Evolutionary conservation across 1,140 invertebrate species (phyloP), one percentile per base, ranked within the genome.

Genomic region (Argopecten irradians): DNA sequence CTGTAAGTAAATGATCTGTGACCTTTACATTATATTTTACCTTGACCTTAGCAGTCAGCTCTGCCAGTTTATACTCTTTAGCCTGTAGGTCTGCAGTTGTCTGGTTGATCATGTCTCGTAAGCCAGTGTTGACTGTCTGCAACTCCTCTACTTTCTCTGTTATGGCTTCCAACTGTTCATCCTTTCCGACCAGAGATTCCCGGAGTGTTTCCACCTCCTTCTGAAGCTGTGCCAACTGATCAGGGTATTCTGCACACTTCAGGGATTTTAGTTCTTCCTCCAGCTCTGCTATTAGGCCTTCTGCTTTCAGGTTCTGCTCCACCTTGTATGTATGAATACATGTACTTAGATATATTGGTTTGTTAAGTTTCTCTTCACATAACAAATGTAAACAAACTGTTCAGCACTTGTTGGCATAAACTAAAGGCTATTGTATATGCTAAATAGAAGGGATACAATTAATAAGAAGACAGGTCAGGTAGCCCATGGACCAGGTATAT

Each of bases 31-130:
- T 0, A 28, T 22, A 16, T n/a, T 84, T 84, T 35, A 84, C 83
- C 36, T 84, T 84, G 83, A 84, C 14, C 36, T 35, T 35, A 5
- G 34, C 19, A 0, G 36, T 8, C 28, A 84, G 32, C 85, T 90
- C 86, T 32, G 71, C 41, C 2, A 87, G 39, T 43, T 85, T 34
- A n/a, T 87, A 55, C 2, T 89, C 84, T 22, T 90, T 90, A 0
- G 82, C 84, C 39, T 90, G 84, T 14, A 91, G 84, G 16, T 91
- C 86, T 71, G 41, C 46, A 9, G 91, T 89, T 22, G 89, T 89
- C 28, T 90, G 33, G 35, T 89, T 91, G 0, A 92, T 46, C 91
- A 92, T 92, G n/a, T 89, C 86, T 34, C 89, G 43, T n/a, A 92
- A 83, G 32, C 89, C 89, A 11, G 34, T 43, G 32, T 89, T 91